Base-by-base conservation (phyloP, 2,113 vertebrate genomes). In the Rhipidura dahli region DNA sequence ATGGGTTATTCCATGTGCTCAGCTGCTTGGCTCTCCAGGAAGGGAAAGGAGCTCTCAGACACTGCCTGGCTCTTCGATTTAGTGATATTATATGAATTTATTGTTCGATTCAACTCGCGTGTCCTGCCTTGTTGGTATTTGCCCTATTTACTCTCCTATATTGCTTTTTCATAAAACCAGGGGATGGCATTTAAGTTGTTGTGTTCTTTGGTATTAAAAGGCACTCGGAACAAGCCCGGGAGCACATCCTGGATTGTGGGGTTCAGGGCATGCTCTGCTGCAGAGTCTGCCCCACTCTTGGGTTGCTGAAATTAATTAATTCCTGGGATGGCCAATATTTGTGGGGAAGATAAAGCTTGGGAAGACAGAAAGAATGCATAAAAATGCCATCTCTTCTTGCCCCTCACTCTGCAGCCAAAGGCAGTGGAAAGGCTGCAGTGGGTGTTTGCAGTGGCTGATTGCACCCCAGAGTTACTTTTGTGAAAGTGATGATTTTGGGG, bases 121-220 rank as follows among this genome's bases (percentile, higher is more conserved):
- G 98, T 96, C 98, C 98, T 98, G 98, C 98, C 98, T 98, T 99
- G 98, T 99, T 99, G 99, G 98, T 99, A 99, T 99, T 99, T 99
- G 98, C 98, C 98, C 98, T 99, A 98, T 99, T 99, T 99, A 99
- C 98, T 99, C 98, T 99, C 98, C 98, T 98, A 98, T 99, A 99
- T 99, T 99, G 99, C 98, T 98, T 99, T 98, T 98, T 98, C 98
- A 98, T 97, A 97, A 98, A 99, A 98, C 97, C 97, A 98, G 98
- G 98, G 98, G 98, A 98, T 99, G 99, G 98, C 98, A 99, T 99
- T 99, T 99, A 99, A 99, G 98, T 98, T 98, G 98, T 98, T 98
- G 98, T 99, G 98, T 98, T 98, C 98, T 96, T 97, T 97, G 98
- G 98, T 98, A 99, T 99, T 99, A 99, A 99, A 99, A 99, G 98